These are phyloP conservation scores for Zaprionus davidi DNA, from an alignment of 1,140 invertebrate genomes.

Conservation along the genomic window DNA sequence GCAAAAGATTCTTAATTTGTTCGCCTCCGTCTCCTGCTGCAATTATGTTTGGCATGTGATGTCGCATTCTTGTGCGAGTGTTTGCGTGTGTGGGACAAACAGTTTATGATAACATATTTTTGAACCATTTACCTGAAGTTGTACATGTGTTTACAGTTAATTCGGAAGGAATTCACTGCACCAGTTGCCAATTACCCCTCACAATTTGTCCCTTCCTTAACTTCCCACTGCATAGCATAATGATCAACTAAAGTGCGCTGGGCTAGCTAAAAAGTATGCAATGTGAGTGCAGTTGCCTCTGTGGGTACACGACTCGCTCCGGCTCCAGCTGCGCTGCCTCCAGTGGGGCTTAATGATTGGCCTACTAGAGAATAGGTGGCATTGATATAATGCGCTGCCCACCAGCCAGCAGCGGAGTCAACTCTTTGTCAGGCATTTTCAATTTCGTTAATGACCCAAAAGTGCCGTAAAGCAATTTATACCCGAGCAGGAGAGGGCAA, in stretches of 20 bases:
- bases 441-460: conserved; percentile 84
- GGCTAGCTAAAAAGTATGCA: background rate
- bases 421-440: conserved; percentile 73
- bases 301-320: background rate
- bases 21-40: conserved; percentile 40
- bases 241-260: too few species aligned
- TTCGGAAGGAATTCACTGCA: background rate
- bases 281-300: background rate
- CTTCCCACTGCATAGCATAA: background rate
- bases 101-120: conserved; percentile 75
- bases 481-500: conserved; percentile 23
- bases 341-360: conserved; percentile 65
- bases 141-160: conserved; percentile 23
- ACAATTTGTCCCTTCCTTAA: background rate
- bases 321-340: background rate
- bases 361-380: conserved; percentile 69
- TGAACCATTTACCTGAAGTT: conserved; percentile 44
- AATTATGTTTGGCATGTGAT: conserved; percentile 57
- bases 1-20: background rate
- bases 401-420: conserved; percentile 14
- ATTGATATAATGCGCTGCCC: conserved; percentile 61
- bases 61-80: background rate
- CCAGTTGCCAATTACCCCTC: background rate
- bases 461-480: conserved; percentile 83
- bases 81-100: conserved; percentile 25